phyloP scores from a whole-genome alignment of 1,140 invertebrate genomes.

The Ylistrum balloti region DNA sequence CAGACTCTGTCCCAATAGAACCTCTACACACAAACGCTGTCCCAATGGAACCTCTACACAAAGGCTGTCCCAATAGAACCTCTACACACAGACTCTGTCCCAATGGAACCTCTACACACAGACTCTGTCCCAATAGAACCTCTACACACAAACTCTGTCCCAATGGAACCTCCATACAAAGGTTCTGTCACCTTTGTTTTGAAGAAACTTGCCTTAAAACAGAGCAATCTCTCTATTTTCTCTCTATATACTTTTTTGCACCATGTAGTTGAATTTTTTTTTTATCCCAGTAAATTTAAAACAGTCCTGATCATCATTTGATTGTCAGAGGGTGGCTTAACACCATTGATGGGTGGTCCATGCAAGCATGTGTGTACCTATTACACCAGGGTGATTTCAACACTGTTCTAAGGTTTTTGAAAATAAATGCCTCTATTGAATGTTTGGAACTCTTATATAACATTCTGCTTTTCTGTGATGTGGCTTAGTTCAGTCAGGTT shows the following conservation, averaged over 20 bases:
- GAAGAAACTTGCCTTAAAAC: too few species aligned
- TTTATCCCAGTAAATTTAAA: constrained; percentile 2
- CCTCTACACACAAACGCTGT: not conserved
- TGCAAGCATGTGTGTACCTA: not conserved
- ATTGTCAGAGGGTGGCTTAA: not conserved
- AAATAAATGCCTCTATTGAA: not conserved
- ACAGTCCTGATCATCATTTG: not conserved
- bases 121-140: too few species aligned
- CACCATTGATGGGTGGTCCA: not conserved
- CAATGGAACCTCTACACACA: too few species aligned
- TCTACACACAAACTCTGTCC: too few species aligned
- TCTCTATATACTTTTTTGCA: not conserved
- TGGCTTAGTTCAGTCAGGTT: constrained; percentile 9
- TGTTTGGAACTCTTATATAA: too few species aligned
- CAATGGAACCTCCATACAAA: too few species aligned
- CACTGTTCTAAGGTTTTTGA: not conserved
- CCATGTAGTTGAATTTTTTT: not conserved
- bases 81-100: too few species aligned
- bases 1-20: too few species aligned
- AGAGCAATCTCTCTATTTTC: not conserved
- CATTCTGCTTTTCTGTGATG: not conserved
- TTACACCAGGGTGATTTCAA: not conserved
- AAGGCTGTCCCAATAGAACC: too few species aligned
- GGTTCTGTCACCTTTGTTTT: too few species aligned
- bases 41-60: too few species aligned